Conservation (phyloP, 2,113 vertebrate genomes). For the Mormyrus iriodes region DNA sequence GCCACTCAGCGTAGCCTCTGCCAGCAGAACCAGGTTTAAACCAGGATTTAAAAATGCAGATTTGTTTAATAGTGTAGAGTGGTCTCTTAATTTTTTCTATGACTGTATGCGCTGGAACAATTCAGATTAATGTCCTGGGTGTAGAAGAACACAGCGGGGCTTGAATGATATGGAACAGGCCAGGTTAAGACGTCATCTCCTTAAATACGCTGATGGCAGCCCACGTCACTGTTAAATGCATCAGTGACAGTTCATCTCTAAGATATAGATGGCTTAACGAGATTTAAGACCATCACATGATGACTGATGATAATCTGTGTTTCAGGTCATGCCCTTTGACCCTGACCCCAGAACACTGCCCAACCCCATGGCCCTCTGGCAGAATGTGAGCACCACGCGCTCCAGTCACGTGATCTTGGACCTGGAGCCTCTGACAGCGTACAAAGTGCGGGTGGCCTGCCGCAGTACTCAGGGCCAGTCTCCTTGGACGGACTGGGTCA, state of each 20-base stretch:
- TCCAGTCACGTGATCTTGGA: conserved; percentile 52
- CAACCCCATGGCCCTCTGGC: conserved; percentile 54
- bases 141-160: neutral
- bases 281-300: neutral
- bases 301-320: neutral
- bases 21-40: too few species aligned
- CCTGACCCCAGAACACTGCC: conserved; percentile 18
- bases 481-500: conserved; percentile 71
- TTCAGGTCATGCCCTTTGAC: conserved; percentile 44
- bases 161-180: neutral
- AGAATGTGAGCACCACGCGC: conserved; percentile 61
- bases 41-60: too few species aligned
- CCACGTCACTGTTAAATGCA: neutral
- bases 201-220: neutral
- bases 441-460: conserved; percentile 71
- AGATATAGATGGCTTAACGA: neutral
- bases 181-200: neutral
- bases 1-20: too few species aligned
- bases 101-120: neutral
- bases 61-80: too few species aligned
- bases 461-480: conserved; percentile 71
- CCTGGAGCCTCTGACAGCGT: conserved; percentile 63
- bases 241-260: neutral
- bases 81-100: too few species aligned
- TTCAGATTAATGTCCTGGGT: neutral